Evolutionary conservation across 35 echinoderm and acorn worm genomes (phyloP).

Genomic region (Heliocidaris tuberculata): DNA sequence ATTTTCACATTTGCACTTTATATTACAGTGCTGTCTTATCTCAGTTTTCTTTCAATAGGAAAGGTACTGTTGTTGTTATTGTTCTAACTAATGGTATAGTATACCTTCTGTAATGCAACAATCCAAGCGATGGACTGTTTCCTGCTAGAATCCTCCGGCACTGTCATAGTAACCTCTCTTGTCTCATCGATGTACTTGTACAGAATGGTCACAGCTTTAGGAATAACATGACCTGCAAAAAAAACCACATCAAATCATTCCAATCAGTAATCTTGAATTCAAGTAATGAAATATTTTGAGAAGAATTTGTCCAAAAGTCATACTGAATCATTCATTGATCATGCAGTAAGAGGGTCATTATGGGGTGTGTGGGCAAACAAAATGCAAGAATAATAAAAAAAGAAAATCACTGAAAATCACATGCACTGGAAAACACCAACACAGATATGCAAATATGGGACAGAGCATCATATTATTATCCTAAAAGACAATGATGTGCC

Average conservation of each 20-base stretch:
- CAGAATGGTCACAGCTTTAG: conserved; percentile 73
- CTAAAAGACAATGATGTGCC: no score
- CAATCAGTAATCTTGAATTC: background rate
- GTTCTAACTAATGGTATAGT: no score
- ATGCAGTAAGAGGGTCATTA: background rate
- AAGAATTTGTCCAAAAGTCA: background rate
- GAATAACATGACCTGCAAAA: conserved; percentile 58
- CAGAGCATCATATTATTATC: background rate
- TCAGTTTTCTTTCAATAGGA: no score
- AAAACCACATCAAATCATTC: background rate
- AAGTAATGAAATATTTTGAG: background rate
- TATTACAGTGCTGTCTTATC: no score
- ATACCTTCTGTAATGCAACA: conserved; percentile 90
- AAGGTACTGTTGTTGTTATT: no score
- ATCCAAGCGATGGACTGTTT: conserved; percentile 91
- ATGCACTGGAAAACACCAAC: background rate
- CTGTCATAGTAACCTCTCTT: conserved; percentile 68
- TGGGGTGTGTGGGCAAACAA: background rate
- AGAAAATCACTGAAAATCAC: background rate
- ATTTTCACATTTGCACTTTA: no score
- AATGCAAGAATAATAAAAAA: background rate
- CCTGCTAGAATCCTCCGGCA: conserved; percentile 67
- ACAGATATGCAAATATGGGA: background rate
- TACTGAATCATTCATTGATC: background rate
- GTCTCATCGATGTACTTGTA: conserved; percentile 94